A percentile compares a stretch with the other conserved stretches of the same genome.
Evolutionary conservation across 2,113 vertebrate genomes (phyloP).

Genomic region (Stegostoma tigrinum): DNA sequence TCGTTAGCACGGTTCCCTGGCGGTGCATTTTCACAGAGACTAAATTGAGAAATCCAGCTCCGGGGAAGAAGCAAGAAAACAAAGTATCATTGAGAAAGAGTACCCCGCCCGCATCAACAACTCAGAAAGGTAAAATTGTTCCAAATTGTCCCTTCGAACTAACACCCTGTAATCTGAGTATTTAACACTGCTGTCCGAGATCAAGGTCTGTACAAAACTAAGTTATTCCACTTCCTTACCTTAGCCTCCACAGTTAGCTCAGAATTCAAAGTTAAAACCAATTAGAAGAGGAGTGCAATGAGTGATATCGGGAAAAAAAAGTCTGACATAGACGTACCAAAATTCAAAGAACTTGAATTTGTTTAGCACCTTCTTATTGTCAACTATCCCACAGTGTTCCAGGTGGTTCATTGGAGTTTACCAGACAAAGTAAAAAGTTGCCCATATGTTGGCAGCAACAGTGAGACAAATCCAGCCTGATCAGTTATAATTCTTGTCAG

Average conservation of each 20-base stretch:
- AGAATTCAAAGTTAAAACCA: neutral
- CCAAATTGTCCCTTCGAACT: neutral
- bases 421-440: neutral
- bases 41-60: slow-evolving; percentile 46
- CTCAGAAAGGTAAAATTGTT: slow-evolving; percentile 68
- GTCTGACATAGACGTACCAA: neutral
- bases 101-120: slow-evolving; percentile 51
- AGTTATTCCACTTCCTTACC: neutral
- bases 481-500: no score
- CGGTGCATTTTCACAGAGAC: slow-evolving; percentile 38
- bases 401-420: neutral
- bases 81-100: slow-evolving; percentile 51
- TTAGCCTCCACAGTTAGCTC: neutral
- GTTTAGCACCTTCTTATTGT: neutral
- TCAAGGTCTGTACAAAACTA: neutral
- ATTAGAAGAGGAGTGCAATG: neutral
- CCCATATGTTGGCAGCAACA: no score
- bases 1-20: neutral
- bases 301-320: neutral
- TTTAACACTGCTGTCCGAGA: no score
- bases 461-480: no score
- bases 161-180: neutral
- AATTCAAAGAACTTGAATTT: neutral
- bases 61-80: neutral
- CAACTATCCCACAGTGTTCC: neutral